Percentiles rank a stretch among this genome's conserved stretches.
Evolutionary conservation across 2,888 invertebrate species (phyloP).

Genomic region (Globia sparganii): DNA sequence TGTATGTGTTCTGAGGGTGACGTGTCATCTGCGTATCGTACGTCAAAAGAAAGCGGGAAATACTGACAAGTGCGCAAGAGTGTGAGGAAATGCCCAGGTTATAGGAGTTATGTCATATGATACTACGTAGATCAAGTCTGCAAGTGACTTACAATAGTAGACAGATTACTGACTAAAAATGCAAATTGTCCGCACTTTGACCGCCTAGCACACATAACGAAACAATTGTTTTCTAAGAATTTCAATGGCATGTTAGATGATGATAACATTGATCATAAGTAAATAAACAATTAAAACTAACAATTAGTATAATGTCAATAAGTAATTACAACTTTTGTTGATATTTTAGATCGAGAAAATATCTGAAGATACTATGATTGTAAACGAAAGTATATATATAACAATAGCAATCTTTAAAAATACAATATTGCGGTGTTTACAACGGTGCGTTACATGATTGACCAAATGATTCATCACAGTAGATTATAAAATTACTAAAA

Average conservation of each 20-base stretch:
- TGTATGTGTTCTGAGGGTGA: not conserved
- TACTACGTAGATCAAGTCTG: not conserved
- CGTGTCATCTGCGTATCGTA: not conserved
- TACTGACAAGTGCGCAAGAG: conserved; percentile 10
- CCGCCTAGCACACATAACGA: not conserved
- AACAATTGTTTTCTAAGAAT: not conserved
- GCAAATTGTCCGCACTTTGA: not conserved
- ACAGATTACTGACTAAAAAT: not conserved
- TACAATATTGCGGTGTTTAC: not conserved
- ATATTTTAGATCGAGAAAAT: not conserved
- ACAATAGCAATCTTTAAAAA: no score
- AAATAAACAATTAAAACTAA: not conserved
- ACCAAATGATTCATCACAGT: not conserved
- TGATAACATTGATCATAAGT: not conserved
- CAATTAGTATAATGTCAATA: not conserved
- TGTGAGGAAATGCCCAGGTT: not conserved
- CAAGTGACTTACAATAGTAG: not conserved
- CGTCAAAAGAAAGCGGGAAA: conserved; percentile 45
- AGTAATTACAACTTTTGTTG: not conserved
- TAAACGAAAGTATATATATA: not conserved
- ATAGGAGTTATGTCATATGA: not conserved
- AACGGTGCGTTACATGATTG: not conserved
- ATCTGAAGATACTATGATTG: not conserved
- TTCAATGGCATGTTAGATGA: not conserved
- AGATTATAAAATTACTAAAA: not conserved